Conservation (phyloP, 2,888 invertebrate genomes). For the Glyphotaelius pellucidus region DNA sequence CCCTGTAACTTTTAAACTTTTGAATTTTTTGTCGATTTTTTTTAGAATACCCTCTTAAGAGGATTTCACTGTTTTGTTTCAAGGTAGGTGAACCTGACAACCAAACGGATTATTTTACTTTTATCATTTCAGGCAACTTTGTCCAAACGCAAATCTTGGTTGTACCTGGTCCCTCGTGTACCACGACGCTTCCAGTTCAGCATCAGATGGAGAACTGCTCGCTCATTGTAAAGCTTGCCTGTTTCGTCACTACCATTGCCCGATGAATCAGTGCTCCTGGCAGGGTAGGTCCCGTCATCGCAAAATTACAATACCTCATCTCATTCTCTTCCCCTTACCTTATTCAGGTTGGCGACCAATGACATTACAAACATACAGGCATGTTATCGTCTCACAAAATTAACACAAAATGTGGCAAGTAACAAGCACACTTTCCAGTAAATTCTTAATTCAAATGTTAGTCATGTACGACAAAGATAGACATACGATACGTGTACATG, state of each 20-base stretch:
- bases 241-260: background rate
- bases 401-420: too few species aligned
- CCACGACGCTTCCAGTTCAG: background rate
- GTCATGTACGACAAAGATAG: too few species aligned
- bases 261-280: conserved; percentile 17
- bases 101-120: background rate
- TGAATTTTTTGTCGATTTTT: too few species aligned
- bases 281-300: background rate
- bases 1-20: too few species aligned
- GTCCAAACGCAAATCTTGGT: background rate
- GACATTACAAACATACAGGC: too few species aligned
- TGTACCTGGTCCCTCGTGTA: background rate
- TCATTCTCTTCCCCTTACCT: background rate
- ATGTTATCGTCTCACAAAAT: too few species aligned
- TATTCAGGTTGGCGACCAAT: background rate
- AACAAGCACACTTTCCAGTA: too few species aligned
- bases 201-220: background rate
- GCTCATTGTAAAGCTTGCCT: background rate
- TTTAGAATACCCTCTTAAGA: too few species aligned
- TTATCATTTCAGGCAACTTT: background rate
- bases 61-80: background rate
- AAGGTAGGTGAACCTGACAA: background rate
- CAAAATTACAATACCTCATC: background rate
- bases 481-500: too few species aligned
- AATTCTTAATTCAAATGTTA: too few species aligned